Base-by-base conservation (phyloP, 1,140 invertebrate genomes). In the Sminthurides bifidus region DNA sequence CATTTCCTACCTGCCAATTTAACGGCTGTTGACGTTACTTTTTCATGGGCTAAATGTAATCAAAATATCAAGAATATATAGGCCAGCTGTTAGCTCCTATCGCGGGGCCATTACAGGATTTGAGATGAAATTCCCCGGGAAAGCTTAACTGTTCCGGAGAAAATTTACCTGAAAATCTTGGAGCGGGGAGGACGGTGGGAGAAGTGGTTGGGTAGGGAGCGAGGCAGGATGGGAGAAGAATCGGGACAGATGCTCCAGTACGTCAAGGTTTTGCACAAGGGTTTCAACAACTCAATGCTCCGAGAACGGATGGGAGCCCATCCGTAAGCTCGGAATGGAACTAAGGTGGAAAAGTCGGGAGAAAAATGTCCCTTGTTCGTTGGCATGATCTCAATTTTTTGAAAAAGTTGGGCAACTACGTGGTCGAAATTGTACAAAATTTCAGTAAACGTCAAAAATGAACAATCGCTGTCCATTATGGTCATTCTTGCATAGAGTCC, bases 401-500 rank as follows among this genome's bases (percentile, higher is more conserved):
- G 40, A 45, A 60, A 60, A 64, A 60, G 49, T 57, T 33, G 27
- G 43, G 51, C 19, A 65, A 58, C 19, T 54, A 51, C 51, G 53
- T 54, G 53, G 49, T 43, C 29, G 31, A 61, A 64, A 64, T 61
- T 64, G 58, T 60, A 60, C 55, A 60, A 64, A 64, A 51, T 60
- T 61, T 64, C 63, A 59, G 59, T 59, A 59, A 64, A 58, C 43
- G 63, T 64, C 63, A 64, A 53, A 61, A 61, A 64, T 64, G 63
- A 64, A 64, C 63, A 59, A 64, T 64, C 54, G 58, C 29, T 60
- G 62, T 60, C 60, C 62, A 64, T 64, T 64, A 64, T 57, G 59
- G 57, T 55, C 62, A 64, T 58, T 64, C 63, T 61, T 61, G 62
- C 62, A 64, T 64, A 64, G 58, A 56, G 52, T 54, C 58, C 45